Conservation (phyloP, 2,113 vertebrate genomes). For the Pitta sordida region DNA sequence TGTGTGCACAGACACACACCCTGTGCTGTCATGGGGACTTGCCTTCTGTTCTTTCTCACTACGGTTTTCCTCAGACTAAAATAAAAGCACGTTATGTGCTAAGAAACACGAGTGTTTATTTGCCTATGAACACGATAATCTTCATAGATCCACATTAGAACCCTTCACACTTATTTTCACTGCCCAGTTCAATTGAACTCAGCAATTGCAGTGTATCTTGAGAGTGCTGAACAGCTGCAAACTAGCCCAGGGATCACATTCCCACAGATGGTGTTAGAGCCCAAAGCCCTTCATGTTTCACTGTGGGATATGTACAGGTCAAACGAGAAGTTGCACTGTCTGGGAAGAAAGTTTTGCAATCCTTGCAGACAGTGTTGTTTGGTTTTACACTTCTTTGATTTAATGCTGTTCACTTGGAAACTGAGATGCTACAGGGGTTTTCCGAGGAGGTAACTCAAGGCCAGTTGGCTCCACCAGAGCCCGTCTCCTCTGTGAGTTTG, state of each 20-base stretch:
- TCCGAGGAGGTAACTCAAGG: background rate
- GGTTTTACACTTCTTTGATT: background rate
- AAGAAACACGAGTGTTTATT: constrained; percentile 47
- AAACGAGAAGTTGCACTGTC: constrained; percentile 14
- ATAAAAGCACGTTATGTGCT: background rate
- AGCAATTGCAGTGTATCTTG: constrained; percentile 8
- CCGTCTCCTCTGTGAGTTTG: background rate
- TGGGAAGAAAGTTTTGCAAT: constrained; percentile 14
- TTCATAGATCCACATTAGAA: constrained; percentile 25
- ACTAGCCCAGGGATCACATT: constrained; percentile 35
- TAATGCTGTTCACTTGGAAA: background rate
- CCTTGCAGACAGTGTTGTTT: background rate
- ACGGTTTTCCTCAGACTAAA: background rate
- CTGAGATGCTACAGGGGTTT: background rate
- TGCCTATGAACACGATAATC: constrained; percentile 25
- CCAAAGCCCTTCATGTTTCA: constrained; percentile 44
- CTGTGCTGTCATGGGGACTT: background rate
- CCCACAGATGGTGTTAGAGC: constrained; percentile 39
- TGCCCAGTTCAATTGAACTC: constrained; percentile 24
- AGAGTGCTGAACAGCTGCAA: constrained; percentile 52
- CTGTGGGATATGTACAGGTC: constrained; percentile 17
- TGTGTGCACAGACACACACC: background rate
- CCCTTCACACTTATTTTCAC: constrained; percentile 34
- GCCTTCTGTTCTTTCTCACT: constrained; percentile 25
- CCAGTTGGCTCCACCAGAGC: background rate